Conservation (phyloP, 2,888 invertebrate genomes). For the Cantharis flavilabris region DNA sequence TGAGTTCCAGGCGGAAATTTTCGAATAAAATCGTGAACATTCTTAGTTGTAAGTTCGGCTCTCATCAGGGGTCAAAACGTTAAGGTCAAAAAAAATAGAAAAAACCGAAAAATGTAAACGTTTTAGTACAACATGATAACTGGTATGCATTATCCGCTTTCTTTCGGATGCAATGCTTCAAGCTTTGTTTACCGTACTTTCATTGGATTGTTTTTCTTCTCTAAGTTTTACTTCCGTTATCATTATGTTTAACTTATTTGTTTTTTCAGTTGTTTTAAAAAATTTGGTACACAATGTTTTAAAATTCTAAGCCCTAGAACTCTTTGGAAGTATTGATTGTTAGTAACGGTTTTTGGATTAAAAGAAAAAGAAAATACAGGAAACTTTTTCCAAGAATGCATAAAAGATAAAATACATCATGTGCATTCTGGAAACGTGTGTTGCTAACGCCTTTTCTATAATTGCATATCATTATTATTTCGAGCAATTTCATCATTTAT, state of each 20-base stretch:
- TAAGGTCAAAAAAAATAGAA: no score
- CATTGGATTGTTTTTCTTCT: not conserved
- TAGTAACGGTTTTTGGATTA: not conserved
- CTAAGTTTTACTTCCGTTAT: not conserved
- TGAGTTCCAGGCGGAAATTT: no score
- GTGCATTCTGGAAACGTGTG: not conserved
- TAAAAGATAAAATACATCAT: no score
- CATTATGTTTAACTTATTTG: not conserved
- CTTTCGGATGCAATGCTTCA: not conserved
- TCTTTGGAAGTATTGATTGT: not conserved
- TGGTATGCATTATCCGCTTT: not conserved
- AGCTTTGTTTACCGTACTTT: not conserved
- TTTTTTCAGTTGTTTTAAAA: not conserved
- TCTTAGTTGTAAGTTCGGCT: no score
- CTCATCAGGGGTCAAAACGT: no score
- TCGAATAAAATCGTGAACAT: no score
- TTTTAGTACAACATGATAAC: no score
- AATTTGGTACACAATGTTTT: not conserved
- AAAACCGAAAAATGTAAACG: no score
- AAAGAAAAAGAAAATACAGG: not conserved
- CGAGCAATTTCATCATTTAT: not conserved
- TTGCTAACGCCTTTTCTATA: not conserved
- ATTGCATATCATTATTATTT: not conserved
- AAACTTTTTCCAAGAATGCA: no score
- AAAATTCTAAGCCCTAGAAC: not conserved